Base-by-base conservation (phyloP, 2,888 invertebrate species). In the Drosophila melanosoma region DNA sequence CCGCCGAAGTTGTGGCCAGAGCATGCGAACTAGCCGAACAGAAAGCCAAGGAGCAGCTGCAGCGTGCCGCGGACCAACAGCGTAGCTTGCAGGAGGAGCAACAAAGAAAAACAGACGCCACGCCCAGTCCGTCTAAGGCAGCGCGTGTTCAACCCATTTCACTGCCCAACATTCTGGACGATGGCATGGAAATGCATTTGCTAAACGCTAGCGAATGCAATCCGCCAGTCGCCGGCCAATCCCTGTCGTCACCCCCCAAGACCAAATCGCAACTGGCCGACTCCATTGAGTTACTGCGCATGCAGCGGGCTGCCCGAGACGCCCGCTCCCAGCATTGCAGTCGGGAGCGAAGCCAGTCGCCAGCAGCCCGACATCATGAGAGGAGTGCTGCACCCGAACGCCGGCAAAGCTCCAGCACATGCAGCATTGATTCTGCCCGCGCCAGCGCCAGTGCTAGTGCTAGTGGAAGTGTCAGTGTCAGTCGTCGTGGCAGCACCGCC, bases 361-460 rank as follows among this genome's bases (percentile, higher is more conserved):
- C 91, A 15, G 71, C 70, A 1, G 48, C 59, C 8, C 71, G 79
- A 2, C 58, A 83, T 35, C 76, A 73, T 42, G 92, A 87, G 15
- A 71, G 92, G 11, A 92, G 92, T 23, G 68, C 80, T 11, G 91
- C 91, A 20, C 92, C 91, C 33, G 87, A 91, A 38, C 91, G 92
- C 56, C 64, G 91, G 54, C 88, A 90, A 56, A 90, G 88, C 38
- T 85, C 87, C 8, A 91, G 91, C 79, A 76, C 87, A 15, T 89
- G 90, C 69, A 92, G 92, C 70, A 61, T 85, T 45, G 87, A 91
- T 2, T 92, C 92, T 10, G 73, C 79, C 23, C 69, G 70, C 42
- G 74, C 49, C 32, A 79, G 81, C 32, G 81, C 48, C 10, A 84
- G 83, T 59, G 56, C 12, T 8, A 56, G 56, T 12, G 67, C 29